Conservation (phyloP, 2,888 invertebrate genomes). For the Sphecodes monilicornis region DNA sequence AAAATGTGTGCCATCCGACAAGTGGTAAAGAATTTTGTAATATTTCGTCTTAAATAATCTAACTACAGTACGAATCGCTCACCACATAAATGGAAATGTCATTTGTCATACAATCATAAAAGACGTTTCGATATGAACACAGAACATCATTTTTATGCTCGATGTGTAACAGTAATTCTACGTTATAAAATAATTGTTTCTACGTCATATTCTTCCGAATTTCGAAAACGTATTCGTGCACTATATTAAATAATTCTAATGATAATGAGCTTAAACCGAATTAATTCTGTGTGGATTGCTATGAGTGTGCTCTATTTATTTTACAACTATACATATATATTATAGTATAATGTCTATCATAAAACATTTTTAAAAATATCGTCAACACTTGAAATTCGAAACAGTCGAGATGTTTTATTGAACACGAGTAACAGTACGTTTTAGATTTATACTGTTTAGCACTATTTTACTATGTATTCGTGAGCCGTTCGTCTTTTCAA, state of each 20-base stretch:
- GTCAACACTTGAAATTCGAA: slow-evolving; percentile 26
- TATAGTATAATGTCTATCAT: slow-evolving; percentile 8
- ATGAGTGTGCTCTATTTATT: slow-evolving; percentile 42
- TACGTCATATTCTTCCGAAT: slow-evolving; percentile 28
- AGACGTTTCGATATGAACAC: slow-evolving; percentile 13
- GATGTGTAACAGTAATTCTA: slow-evolving; percentile 12
- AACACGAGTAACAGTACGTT: slow-evolving; percentile 24
- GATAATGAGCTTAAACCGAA: slow-evolving; percentile 51
- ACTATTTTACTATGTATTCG: slow-evolving; percentile 27
- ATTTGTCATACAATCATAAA: slow-evolving; percentile 23
- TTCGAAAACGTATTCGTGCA: slow-evolving; percentile 22
- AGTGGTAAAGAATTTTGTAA: slow-evolving; percentile 30
- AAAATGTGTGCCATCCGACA: slow-evolving; percentile 46
- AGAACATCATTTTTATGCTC: slow-evolving; percentile 20
- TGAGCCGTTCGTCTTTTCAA: slow-evolving; percentile 24
- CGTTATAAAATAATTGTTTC: slow-evolving; percentile 20
- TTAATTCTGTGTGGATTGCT: slow-evolving; percentile 24
- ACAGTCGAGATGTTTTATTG: slow-evolving; percentile 17
- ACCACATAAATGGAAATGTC: slow-evolving; percentile 12
- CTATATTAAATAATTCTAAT: slow-evolving; percentile 18
- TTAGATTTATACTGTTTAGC: slow-evolving; percentile 23
- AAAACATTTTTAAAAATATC: slow-evolving; percentile 19
- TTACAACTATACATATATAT: slow-evolving; percentile 10
- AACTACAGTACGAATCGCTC: slow-evolving; percentile 25
- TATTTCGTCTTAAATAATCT: slow-evolving; percentile 20